These are phyloP conservation scores for Sorex fumeus DNA, from an alignment of 2,113 vertebrate species.

Conservation along the genomic window DNA sequence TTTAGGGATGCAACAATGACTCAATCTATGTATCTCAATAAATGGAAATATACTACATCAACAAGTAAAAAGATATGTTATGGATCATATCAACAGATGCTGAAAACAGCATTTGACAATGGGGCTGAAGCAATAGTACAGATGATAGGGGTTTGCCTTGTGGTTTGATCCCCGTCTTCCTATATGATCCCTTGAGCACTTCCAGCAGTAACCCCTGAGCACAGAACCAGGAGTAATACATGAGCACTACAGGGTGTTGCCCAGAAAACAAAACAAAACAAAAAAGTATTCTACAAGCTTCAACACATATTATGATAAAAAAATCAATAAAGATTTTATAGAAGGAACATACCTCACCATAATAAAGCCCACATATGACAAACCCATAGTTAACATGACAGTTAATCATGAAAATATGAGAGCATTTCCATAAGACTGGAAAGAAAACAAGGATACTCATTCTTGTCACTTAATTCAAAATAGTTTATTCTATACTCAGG, in stretches of 20 bases:
- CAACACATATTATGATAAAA: neutral
- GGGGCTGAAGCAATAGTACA: no score
- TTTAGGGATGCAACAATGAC: conserved; percentile 27
- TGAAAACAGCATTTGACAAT: neutral
- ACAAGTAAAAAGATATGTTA: conserved; percentile 39
- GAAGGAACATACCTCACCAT: neutral
- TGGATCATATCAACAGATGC: conserved; percentile 11
- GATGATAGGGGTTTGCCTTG: no score
- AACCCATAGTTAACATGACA: neutral
- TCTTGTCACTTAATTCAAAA: conserved; percentile 24
- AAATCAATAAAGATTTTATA: neutral
- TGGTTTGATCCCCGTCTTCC: no score
- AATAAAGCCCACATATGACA: neutral
- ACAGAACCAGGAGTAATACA: no score
- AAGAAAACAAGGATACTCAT: neutral
- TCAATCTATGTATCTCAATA: neutral
- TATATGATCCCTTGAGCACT: no score
- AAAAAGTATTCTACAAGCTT: neutral
- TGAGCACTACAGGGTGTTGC: no score
- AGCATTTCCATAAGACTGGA: conserved; percentile 8
- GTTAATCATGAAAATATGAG: neutral
- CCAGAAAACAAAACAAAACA: no score
- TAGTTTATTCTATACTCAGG: neutral
- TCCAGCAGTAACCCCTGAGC: no score
- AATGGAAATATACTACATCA: neutral